Conservation (phyloP, 2,888 invertebrate species). For the Linnaemya vulpina region DNA sequence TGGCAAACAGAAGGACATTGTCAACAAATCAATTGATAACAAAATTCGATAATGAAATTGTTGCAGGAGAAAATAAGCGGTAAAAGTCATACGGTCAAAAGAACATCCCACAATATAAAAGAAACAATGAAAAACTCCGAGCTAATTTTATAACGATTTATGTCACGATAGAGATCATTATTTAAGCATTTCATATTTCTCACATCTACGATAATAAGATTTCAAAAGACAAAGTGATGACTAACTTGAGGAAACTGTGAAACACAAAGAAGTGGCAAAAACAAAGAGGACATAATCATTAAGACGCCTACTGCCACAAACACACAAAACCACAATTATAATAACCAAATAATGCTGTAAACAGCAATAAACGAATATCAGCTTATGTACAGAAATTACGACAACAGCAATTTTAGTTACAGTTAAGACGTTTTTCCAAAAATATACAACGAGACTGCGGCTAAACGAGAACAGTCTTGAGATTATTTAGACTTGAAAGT, state of each 20-base stretch:
- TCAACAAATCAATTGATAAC: constrained; percentile 77
- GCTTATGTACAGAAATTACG: neutral
- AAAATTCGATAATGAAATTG: constrained; percentile 32
- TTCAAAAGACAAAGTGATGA: neutral
- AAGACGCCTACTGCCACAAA: constrained; percentile 19
- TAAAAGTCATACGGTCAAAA: neutral
- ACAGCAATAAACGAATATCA: constrained; percentile 29
- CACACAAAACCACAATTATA: neutral
- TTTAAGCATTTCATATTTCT: constrained; percentile 72
- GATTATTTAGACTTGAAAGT: no score
- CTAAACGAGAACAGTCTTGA: neutral
- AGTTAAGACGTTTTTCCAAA: no score
- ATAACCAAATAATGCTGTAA: neutral
- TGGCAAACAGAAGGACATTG: constrained; percentile 71
- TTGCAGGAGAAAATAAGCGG: neutral
- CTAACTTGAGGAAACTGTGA: neutral
- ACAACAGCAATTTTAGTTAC: neutral
- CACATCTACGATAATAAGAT: constrained; percentile 7
- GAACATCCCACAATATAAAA: neutral
- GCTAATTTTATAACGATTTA: constrained; percentile 80
- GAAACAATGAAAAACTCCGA: constrained; percentile 74
- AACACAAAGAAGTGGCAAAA: neutral
- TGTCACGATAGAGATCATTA: constrained; percentile 80
- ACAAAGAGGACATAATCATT: constrained; percentile 7
- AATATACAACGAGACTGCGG: neutral